Base-by-base conservation (phyloP, 2,888 invertebrate species). In the Agrilus cyanescens region DNA sequence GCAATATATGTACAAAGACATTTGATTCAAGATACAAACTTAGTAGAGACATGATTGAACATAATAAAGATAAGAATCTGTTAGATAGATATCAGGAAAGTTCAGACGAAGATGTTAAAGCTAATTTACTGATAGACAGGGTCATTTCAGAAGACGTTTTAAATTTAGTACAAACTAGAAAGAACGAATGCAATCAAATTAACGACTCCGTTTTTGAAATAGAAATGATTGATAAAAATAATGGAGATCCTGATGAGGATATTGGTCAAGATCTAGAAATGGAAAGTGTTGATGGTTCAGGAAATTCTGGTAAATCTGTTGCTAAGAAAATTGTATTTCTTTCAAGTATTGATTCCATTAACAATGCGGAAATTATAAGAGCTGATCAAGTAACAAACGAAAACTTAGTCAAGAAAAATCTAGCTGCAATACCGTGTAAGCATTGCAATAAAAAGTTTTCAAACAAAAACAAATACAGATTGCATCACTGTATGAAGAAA, bases 1-100 rank as follows among this genome's bases (percentile, higher is more conserved):
- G 51, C 18, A 32, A 39, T 32, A 18, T 37, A 20, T 51, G 51
- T 18, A 8, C 32, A 4, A 13, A 39, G 15, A 31, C 12, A 10
- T 49, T 46, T 41, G 6, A 38, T n/a, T 41, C 49, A 8, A 43
- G 46, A 32, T 51, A 51, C 40, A 33, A 38, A 10, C 41, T 51
- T 37, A 47, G 46, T 18, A 48, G 44, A 32, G 49, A 51, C 37
- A 40, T 37, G 34, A 40, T 51, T 35, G 14, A 18, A 2, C 51
- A 51, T 34, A 44, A 46, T 43, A 37, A 29, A 35, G 20, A 32
- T 34, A 39, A 43, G 37, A 48, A 14, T 15, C 37, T 51, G 18
- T 31, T 38, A 8, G 44, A 37, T 14, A 38, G 46, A 38, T 45
- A 43, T 37, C 4, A 31, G n/a, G 37, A 20, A 7, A 20, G 12